Conservation (phyloP, 2,797 vertebrate species). For the Chrysocyon brachyurus region DNA sequence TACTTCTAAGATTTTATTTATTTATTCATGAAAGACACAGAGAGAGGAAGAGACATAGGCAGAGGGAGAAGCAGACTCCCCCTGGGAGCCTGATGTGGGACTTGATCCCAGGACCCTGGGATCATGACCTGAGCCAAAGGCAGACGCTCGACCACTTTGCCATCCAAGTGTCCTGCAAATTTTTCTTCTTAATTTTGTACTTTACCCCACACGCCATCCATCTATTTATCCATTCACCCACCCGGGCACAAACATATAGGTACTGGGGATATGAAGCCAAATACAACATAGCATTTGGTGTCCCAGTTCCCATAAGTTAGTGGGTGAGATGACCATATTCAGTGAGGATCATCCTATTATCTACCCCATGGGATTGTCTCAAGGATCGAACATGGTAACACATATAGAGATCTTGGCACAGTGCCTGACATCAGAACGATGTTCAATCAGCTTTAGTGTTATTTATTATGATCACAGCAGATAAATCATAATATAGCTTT, state of each 20-base stretch:
- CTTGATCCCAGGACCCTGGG: too few relatives aligned
- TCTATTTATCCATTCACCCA: neutral
- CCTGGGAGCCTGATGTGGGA: too few relatives aligned
- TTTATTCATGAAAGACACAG: too few relatives aligned
- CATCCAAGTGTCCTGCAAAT: neutral
- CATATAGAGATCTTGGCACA: neutral
- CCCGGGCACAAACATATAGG: neutral
- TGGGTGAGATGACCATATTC: neutral
- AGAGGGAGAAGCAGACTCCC: too few relatives aligned
- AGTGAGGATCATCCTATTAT: neutral
- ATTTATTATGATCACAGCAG: neutral
- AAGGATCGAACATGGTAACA: neutral
- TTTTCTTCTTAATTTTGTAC: neutral
- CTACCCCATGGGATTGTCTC: neutral
- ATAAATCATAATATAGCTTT: too few relatives aligned
- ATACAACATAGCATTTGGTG: too few relatives aligned
- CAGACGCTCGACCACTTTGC: too few relatives aligned
- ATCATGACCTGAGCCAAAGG: too few relatives aligned
- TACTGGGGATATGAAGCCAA: neutral
- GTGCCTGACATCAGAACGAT: neutral
- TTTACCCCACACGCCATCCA: neutral
- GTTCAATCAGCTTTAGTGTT: neutral
- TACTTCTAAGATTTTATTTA: too few relatives aligned
- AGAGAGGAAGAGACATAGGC: too few relatives aligned
- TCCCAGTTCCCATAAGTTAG: neutral